Conservation (phyloP, 2,888 invertebrate species). For the Nipponacmea schrenckii region DNA sequence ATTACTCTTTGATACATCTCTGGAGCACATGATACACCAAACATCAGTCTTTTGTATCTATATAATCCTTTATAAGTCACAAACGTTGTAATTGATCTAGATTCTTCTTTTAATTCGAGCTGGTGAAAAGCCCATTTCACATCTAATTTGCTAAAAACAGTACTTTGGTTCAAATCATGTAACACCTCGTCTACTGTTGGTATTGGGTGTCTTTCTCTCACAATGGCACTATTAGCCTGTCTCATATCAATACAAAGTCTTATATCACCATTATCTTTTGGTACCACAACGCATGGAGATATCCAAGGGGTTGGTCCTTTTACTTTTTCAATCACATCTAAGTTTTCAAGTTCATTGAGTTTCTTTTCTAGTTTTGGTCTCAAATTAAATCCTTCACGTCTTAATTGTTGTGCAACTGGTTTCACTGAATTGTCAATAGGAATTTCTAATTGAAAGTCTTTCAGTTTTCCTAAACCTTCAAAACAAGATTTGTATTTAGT, state of each 20-base stretch:
- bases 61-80: constrained; percentile 22
- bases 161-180: constrained; percentile 30
- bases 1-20: constrained; percentile 33
- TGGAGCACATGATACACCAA: constrained; percentile 14
- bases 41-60: constrained; percentile 20
- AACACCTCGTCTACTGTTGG: constrained; percentile 32
- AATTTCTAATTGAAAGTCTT: neutral
- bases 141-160: constrained; percentile 35
- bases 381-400: neutral
- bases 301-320: neutral
- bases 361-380: neutral
- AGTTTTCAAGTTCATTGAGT: neutral
- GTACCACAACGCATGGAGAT: constrained; percentile 32
- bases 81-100: constrained; percentile 22
- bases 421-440: neutral
- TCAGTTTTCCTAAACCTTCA: neutral
- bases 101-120: constrained; percentile 25
- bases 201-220: constrained; percentile 28
- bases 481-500: neutral
- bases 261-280: constrained; percentile 34
- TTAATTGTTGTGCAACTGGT: neutral
- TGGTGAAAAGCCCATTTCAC: constrained; percentile 27
- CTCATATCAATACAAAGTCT: constrained; percentile 38
- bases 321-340: neutral
- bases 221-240: constrained; percentile 29